Evolutionary conservation across 2,797 vertebrate genomes (phyloP).

Genomic region (Thripadectes ignobilis): DNA sequence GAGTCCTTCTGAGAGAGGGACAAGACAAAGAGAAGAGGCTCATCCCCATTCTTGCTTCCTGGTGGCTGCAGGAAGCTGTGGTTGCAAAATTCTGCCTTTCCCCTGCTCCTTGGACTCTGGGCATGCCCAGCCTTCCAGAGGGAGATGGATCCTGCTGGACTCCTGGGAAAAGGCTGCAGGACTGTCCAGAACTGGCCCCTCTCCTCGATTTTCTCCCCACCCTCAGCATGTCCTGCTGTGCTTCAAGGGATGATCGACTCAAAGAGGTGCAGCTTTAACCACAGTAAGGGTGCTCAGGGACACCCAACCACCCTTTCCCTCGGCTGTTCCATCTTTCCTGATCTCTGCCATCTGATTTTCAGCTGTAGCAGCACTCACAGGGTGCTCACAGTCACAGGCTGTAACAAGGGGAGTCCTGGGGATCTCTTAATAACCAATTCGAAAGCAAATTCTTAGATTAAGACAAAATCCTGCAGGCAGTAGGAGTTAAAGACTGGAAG

Average conservation of each 20-base stretch:
- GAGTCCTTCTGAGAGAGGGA: not conserved
- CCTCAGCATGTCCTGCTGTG: not conserved
- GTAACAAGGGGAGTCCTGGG: not conserved
- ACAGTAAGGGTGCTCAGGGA: not conserved
- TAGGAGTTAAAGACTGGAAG: not conserved
- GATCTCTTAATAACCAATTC: not conserved
- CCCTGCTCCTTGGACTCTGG: not conserved
- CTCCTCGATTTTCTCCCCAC: not conserved
- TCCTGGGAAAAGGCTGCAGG: not conserved
- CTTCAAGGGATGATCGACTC: not conserved
- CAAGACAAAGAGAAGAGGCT: not conserved
- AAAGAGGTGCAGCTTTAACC: not conserved
- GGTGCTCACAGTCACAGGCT: not conserved
- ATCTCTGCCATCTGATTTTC: not conserved
- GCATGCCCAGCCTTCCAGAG: not conserved
- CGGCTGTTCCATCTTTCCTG: not conserved
- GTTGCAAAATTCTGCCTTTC: not conserved
- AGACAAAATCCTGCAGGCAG: not conserved
- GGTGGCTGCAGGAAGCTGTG: not conserved
- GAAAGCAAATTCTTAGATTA: not conserved
- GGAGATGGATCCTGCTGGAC: not conserved
- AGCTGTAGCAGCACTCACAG: not conserved
- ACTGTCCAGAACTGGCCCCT: not conserved
- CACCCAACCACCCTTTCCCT: not conserved
- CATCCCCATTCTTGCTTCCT: not conserved